These are phyloP conservation scores for Prunella himalayana DNA, from an alignment of 2,113 vertebrate species.

Conservation along the genomic window DNA sequence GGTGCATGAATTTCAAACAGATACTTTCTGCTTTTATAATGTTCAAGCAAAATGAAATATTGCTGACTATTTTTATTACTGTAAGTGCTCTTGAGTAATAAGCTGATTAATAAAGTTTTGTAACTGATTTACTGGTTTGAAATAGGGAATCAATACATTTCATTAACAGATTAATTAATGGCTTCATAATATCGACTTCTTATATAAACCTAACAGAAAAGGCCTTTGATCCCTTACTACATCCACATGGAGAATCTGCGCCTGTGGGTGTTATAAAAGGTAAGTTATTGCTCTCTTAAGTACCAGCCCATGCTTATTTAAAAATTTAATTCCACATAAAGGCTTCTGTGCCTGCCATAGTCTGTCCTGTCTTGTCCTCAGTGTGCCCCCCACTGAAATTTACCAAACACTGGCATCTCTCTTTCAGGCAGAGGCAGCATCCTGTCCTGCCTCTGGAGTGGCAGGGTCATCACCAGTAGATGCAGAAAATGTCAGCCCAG, in stretches of 20 bases:
- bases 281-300: not conserved
- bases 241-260: not conserved
- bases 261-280: not conserved
- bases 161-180: not conserved
- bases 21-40: not conserved
- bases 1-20: not conserved
- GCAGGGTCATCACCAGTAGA: not conserved
- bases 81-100: not conserved
- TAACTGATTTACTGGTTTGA: not conserved
- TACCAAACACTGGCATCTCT: not conserved
- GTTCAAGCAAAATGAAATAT: not conserved
- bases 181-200: not conserved
- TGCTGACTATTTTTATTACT: not conserved
- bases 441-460: not conserved
- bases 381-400: not conserved
- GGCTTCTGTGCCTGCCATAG: not conserved
- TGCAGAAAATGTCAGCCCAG: not conserved
- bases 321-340: not conserved
- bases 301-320: not conserved
- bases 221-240: not conserved
- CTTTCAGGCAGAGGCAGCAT: not conserved
- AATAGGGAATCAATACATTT: not conserved
- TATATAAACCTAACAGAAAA: not conserved
- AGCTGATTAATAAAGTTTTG: not conserved
- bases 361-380: not conserved